Base-by-base conservation (phyloP, 2,797 vertebrate genomes). In the Mus minutoides region DNA sequence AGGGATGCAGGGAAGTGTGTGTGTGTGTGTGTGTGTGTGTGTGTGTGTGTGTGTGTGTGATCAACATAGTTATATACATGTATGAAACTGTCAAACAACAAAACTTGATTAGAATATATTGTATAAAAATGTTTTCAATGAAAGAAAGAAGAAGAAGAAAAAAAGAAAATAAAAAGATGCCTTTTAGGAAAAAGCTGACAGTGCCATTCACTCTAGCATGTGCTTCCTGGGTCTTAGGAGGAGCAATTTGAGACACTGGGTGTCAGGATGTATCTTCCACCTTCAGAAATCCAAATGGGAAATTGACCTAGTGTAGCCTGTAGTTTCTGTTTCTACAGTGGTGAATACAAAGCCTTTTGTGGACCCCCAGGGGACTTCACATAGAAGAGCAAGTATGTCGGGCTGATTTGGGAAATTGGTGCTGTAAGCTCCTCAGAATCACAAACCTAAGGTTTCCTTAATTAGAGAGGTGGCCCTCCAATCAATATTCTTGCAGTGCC, bases 381-480 rank as follows among this genome's bases (percentile, higher is more conserved):
- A 83, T 62, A 88, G 94, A 96, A 95, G 97, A 94, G 96, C 87
- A 76, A 97, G 95, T 71, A 31, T 12, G 19, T 90, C 17, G 22
- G 76, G 76, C 60, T 96, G 94, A 95, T 97, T 97, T 93, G 93
- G 93, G 96, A 97, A 98, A 97, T 89, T 94, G 97, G 96, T 88
- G 92, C 92, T 88, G 34, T 94, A 88, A 94, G 94, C 91, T 62
- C 67, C 85, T 93, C 91, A 78, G 93, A 96, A 93, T 94, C 96
- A 95, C 91, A 96, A 92, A 77, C 82, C 75, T 52, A 75, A 58
- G 82, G 94, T 93, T 97, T 67, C 92, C 94, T 96, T 98, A 97
- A 97, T 97, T 97, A 98, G 94, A 96, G 92, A 97, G 95, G 96
- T 97, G 87, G 91, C 64, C 89, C 71, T 96, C 94, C 95, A 95